Evolutionary conservation across 2,113 vertebrate genomes (phyloP).

Genomic region (Nycticorax nycticorax): DNA sequence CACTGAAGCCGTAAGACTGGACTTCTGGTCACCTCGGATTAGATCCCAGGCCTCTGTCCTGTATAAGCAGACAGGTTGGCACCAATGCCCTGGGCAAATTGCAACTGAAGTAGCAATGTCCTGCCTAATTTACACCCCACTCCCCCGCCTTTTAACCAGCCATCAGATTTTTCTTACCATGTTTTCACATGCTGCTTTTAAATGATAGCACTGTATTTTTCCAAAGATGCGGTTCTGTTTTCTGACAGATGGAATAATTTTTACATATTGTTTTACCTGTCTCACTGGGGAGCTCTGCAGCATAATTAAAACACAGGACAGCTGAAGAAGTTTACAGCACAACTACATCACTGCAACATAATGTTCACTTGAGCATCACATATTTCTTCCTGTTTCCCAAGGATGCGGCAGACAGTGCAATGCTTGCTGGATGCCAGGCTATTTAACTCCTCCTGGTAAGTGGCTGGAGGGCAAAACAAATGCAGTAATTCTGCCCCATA

Average conservation of each 20-base stretch:
- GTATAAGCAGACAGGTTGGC: neutral
- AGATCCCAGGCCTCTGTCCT: neutral
- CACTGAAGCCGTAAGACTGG: neutral
- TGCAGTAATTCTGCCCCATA: neutral
- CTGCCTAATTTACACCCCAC: neutral
- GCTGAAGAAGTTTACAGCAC: conserved; percentile 4
- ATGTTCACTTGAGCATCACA: neutral
- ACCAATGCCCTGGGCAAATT: neutral
- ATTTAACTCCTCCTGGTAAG: neutral
- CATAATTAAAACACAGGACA: neutral
- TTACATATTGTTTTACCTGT: neutral
- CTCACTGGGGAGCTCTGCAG: neutral
- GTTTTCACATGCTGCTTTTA: neutral
- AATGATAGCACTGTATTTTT: neutral
- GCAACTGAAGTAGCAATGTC: neutral
- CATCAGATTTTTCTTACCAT: neutral
- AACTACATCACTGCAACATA: neutral
- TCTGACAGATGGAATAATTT: neutral
- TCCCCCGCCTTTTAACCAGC: neutral
- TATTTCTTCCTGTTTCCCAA: neutral
- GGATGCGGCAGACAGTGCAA: neutral
- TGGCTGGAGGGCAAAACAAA: neutral
- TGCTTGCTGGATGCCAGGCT: neutral
- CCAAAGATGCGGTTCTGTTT: neutral
- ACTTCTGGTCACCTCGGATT: neutral